Evolutionary conservation across 2,888 invertebrate species (phyloP).

Genomic region (Diploptera punctata): DNA sequence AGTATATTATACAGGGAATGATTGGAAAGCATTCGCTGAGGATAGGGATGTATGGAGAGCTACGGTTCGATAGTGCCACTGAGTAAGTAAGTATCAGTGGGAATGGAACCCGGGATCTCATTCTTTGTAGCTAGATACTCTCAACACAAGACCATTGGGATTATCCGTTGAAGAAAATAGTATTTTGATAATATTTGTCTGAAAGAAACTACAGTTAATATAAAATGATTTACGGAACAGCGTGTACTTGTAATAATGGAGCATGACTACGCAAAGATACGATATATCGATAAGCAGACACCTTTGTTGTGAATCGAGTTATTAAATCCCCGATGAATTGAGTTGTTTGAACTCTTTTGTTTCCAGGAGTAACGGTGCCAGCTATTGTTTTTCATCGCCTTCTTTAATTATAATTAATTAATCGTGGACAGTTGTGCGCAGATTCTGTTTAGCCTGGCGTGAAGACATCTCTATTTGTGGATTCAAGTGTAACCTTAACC

Average conservation of each 20-base stretch:
- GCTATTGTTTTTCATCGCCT: slow-evolving; percentile 24
- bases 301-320: slow-evolving; percentile 28
- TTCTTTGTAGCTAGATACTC: no score
- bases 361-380: slow-evolving; percentile 14
- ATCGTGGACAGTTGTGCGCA: background rate
- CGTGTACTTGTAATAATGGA: slow-evolving; percentile 13
- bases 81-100: no score
- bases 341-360: slow-evolving; percentile 27
- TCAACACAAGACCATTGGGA: no score
- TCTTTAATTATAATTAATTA: slow-evolving; percentile 25
- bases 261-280: slow-evolving; percentile 22
- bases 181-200: no score
- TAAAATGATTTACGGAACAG: no score
- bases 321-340: slow-evolving; percentile 28
- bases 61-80: no score
- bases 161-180: no score
- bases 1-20: no score
- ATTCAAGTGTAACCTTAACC: background rate
- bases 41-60: no score
- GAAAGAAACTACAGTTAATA: background rate
- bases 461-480: background rate
- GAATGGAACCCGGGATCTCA: no score
- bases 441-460: background rate
- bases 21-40: no score
- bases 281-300: slow-evolving; percentile 23